Evolutionary conservation across 1,140 invertebrate species (phyloP).

Genomic region (Trypoxylus dichotomus): DNA sequence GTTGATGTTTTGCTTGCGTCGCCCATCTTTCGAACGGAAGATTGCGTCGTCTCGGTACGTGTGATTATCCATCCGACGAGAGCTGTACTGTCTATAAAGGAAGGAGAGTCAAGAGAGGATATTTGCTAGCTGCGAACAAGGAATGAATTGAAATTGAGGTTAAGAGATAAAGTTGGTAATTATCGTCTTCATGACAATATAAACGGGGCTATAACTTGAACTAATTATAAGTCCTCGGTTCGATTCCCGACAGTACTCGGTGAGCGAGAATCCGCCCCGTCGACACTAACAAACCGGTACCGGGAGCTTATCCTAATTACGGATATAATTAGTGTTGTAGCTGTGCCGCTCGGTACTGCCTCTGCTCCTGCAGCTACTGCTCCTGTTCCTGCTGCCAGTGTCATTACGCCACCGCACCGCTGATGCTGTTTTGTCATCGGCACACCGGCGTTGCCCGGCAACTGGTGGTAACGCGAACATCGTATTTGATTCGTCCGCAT

Average conservation of each 20-base stretch:
- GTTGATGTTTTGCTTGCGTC: too few species aligned
- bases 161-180: constrained; percentile 41
- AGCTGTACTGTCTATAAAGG: background rate
- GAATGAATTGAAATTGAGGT: constrained; percentile 32
- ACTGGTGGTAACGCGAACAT: constrained; percentile 29
- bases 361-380: background rate
- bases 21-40: too few species aligned
- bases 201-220: constrained; percentile 40
- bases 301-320: constrained; percentile 42
- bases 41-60: too few species aligned
- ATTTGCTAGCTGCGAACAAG: constrained; percentile 14
- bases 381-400: background rate
- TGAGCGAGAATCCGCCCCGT: constrained; percentile 9
- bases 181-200: constrained; percentile 42
- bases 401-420: background rate
- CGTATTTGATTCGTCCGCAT: constrained; percentile 31
- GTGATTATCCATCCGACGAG: too few species aligned
- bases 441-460: constrained; percentile 31
- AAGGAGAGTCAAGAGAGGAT: background rate
- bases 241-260: constrained; percentile 32
- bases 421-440: constrained; percentile 29
- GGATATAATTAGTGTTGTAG: constrained; percentile 40
- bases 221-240: constrained; percentile 40
- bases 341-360: background rate
- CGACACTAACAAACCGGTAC: constrained; percentile 37